phyloP scores from a whole-genome alignment of 2,797 vertebrate genomes.

The Pteropus rufus region DNA sequence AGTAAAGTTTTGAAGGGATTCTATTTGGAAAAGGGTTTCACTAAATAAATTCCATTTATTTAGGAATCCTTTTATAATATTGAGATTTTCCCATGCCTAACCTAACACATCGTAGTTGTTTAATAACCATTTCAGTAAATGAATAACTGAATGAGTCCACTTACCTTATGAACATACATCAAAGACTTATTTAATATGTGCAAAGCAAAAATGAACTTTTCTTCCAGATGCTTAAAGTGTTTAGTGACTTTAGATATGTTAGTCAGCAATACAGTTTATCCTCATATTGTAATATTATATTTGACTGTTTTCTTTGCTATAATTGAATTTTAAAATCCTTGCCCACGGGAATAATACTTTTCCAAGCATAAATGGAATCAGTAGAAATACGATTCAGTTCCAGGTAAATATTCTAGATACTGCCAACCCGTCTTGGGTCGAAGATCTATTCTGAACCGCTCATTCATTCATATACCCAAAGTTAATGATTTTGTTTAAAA shows the following conservation, averaged over 20 bases:
- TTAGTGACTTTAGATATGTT: not conserved
- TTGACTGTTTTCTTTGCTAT: slow-evolving; percentile 1
- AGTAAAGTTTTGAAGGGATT: not conserved
- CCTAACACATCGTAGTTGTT: not conserved
- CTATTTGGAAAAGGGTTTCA: not conserved
- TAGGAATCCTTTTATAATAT: not conserved
- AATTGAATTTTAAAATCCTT: slow-evolving; percentile 7
- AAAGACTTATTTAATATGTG: not conserved
- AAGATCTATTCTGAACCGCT: not conserved
- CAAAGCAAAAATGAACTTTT: not conserved
- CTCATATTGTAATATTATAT: not conserved
- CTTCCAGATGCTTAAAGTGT: not conserved
- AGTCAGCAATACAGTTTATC: slow-evolving; percentile 19
- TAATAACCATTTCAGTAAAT: not conserved
- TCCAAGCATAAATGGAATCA: not conserved
- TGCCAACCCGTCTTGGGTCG: not conserved
- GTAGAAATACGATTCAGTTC: not conserved
- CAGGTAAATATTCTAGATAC: not conserved
- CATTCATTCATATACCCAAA: not conserved
- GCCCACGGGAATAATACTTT: not conserved
- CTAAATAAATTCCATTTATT: not conserved
- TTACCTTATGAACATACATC: not conserved
- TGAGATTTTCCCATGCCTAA: not conserved
- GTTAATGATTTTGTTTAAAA: not conserved
- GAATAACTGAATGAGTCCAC: not conserved